Evolutionary conservation across 2,888 invertebrate genomes (phyloP), one percentile per base, ranked within the genome.

Genomic region (Thymelicus lineola): DNA sequence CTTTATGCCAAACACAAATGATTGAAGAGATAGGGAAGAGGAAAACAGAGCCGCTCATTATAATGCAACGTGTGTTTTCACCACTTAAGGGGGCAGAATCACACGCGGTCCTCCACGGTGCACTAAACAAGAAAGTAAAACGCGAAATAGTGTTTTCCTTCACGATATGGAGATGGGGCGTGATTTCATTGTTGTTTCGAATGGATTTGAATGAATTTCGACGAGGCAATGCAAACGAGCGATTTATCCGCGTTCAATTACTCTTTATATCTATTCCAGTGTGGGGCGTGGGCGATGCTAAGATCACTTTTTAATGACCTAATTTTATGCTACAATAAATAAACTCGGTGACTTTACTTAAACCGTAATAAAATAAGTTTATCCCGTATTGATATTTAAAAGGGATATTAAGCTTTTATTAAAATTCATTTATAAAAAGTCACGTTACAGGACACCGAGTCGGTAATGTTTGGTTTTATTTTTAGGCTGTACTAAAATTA

Each of bases 101-200:
- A 62, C 74, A 79, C 82, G 77, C 73, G 80, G 81, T 79, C 84
- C 80, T 82, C 89, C 70, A 77, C 87, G 88, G 90, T 87, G 86
- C 81, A 85, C 84, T 90, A 89, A 89, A 88, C 83, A 79, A 75
- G 77, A 75, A 73, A 80, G 79, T 82, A 79, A 82, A 84, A 83
- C 79, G 77, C 77, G 82, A 78, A 81, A 83, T 87, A 84, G 84
- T 84, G 82, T 83, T 82, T 82, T 80, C 82, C 79, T 79, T 76
- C 75, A 77, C 71, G 79, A 79, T 82, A 86, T 87, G 87, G 82
- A 84, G 83, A 85, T 87, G 79, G 77, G 75, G 73, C 78, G 80
- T 82, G 84, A 86, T 86, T 82, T 82, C 77, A 83, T 81, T 75
- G 80, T 74, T 75, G 78, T 75, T 74, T 74, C 74, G 73, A 71